Evolutionary conservation across 2,113 vertebrate species (phyloP), one percentile per base, ranked within the genome.

Genomic region (Channa argus): DNA sequence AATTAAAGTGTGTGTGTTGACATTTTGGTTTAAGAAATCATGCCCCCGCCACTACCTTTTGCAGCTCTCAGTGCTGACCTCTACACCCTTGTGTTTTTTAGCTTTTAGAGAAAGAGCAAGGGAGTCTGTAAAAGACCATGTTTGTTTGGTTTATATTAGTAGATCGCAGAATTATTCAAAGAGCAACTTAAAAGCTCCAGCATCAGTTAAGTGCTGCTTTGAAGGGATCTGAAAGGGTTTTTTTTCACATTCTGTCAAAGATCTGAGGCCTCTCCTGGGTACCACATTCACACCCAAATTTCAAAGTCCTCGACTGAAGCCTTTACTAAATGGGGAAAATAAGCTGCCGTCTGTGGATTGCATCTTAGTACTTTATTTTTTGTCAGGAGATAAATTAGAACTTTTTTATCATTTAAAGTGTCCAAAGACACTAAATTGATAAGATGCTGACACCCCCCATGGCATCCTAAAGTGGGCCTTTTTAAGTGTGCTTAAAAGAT

Each of bases 1-100:
- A 58, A 86, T 50, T 76, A 55, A 87, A 24, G 24, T 24, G 24
- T 74, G 79, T 80, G 61, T 91, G 85, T 84, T 89, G 87, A 89
- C 87, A 80, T 91, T 24, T 91, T 74, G 66, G 68, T 80, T 85
- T 80, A 52, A 85, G 63, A 84, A 85, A 86, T 83, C 59, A 36
- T 59, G 8, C 54, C 53, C 62, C 33, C 14, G 1, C 33, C 13
- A 3, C 58, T 41, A 9, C 71, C 71, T 45, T 56, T 55, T 63
- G 79, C 66, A 34, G 45, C 43, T 65, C 72, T 59, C 62, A n/a
- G 41, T 47, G 1, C 51, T 81, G 84, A 86, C 86, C 79, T 82
- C 67, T 61, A 15, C 55, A 71, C 77, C 63, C 62, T 3, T 0
- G 37, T 34, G 52, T 43, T 33, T 76, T 77, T 55, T 33, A 43